Percentiles rank a stretch among this genome's conserved stretches.
These are phyloP conservation scores for Dryocosmus kuriphilus DNA, from an alignment of 2,888 invertebrate species.

Conservation along the genomic window DNA sequence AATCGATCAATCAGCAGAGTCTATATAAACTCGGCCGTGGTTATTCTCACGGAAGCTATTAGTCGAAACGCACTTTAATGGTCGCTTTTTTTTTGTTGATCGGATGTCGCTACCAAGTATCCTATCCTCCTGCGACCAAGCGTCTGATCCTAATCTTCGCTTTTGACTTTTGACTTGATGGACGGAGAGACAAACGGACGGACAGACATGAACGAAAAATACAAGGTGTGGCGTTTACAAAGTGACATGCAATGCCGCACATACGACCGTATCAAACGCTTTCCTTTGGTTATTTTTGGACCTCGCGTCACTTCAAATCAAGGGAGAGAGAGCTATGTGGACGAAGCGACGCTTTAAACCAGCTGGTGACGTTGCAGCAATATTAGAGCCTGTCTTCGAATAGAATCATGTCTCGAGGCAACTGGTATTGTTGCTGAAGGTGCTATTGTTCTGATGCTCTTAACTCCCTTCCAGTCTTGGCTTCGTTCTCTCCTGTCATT, in stretches of 20 bases:
- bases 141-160: conserved; percentile 46
- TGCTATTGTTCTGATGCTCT: conserved; percentile 25
- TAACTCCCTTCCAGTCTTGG: conserved; percentile 23
- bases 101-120: conserved; percentile 44
- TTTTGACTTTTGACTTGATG: conserved; percentile 39
- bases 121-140: conserved; percentile 35
- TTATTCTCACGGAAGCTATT: conserved; percentile 38
- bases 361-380: conserved; percentile 46
- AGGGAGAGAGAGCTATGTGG: conserved; percentile 41
- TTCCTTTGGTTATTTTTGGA: conserved; percentile 51
- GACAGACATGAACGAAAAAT: conserved; percentile 36
- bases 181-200: conserved; percentile 43
- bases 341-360: conserved; percentile 43
- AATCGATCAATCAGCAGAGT: conserved; percentile 31
- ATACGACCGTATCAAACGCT: conserved; percentile 46
- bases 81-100: conserved; percentile 40
- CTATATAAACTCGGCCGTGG: not conserved
- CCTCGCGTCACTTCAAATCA: conserved; percentile 51
- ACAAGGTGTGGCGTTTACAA: conserved; percentile 49
- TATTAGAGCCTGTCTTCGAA: conserved; percentile 49
- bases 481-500: conserved; percentile 18
- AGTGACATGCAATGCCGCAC: conserved; percentile 48
- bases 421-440: conserved; percentile 13
- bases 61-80: conserved; percentile 30
- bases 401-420: conserved; percentile 42